Percentiles rank a stretch among this genome's conserved stretches.
Conservation (phyloP, 2,113 vertebrate species). For the Anarrhichthys ocellatus region DNA sequence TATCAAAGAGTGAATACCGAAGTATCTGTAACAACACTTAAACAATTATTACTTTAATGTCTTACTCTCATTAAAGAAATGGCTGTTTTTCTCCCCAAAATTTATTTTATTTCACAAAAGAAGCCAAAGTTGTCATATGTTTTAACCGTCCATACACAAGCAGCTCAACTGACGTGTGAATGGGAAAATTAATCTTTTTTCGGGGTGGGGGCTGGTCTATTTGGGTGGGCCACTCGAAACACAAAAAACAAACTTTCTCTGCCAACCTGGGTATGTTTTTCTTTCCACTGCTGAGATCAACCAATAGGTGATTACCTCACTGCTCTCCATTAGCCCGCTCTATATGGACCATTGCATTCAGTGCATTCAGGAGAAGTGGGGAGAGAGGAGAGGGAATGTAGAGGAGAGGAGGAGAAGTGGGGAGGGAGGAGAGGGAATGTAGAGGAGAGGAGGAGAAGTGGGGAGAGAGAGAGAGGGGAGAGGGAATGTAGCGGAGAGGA, state of each 20-base stretch:
- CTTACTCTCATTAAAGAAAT: neutral
- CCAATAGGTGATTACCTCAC: slow-evolving; percentile 29
- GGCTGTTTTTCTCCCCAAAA: neutral
- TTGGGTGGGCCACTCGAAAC: slow-evolving; percentile 31
- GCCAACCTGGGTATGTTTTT: slow-evolving; percentile 6
- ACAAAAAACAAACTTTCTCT: neutral
- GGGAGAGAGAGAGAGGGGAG: no score
- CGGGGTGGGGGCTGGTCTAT: neutral
- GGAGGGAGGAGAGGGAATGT: no score
- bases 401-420: no score
- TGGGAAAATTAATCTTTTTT: neutral
- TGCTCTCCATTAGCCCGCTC: slow-evolving; percentile 16
- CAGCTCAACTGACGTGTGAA: neutral
- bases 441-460: no score
- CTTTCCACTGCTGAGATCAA: neutral
- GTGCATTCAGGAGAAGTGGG: slow-evolving; percentile 5
- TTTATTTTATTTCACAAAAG: neutral
- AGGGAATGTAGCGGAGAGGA: no score
- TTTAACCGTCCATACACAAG: neutral
- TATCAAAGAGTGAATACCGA: no score
- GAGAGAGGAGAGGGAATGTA: no score
- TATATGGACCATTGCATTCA: slow-evolving; percentile 28
- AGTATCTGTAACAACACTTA: no score
- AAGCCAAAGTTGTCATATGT: neutral
- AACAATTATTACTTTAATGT: no score